phyloP scores from a whole-genome alignment of 1,140 invertebrate genomes.

The Chironomus tepperi region DNA sequence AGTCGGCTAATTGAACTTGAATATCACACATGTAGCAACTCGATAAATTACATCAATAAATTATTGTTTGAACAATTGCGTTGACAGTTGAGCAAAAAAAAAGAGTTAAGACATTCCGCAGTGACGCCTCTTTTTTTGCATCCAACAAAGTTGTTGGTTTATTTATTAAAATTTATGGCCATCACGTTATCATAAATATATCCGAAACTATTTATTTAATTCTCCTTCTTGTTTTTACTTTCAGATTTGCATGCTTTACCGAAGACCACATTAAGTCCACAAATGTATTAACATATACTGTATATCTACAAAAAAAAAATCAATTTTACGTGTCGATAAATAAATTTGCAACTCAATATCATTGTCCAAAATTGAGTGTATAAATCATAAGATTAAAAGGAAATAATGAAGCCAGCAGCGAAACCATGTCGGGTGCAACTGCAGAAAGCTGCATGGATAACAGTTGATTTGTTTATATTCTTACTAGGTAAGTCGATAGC shows the following conservation, averaged over 20 bases:
- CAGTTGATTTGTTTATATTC: constrained; percentile 13
- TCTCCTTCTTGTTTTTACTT: not conserved
- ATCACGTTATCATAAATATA: not conserved
- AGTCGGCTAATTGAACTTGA: constrained; percentile 16
- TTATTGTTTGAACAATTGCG: not conserved
- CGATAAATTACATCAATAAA: constrained; percentile 6
- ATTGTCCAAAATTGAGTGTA: constrained; percentile 5
- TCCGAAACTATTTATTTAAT: not conserved
- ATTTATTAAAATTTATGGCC: not conserved
- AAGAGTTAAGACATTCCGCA: not conserved
- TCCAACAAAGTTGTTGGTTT: not conserved
- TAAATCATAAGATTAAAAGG: constrained; percentile 10
- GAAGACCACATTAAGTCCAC: no score
- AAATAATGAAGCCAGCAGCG: not conserved
- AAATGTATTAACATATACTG: no score
- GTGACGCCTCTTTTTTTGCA: not conserved
- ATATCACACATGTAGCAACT: not conserved
- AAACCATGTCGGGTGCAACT: not conserved
- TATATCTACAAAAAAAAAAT: no score
- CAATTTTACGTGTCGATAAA: no score
- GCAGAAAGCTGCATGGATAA: not conserved
- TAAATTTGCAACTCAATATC: not conserved
- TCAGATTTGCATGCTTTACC: not conserved
- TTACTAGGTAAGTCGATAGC: not conserved
- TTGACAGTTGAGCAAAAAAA: not conserved